phyloP scores from a whole-genome alignment of 2,888 invertebrate species.

The Spicauda simplicius region DNA sequence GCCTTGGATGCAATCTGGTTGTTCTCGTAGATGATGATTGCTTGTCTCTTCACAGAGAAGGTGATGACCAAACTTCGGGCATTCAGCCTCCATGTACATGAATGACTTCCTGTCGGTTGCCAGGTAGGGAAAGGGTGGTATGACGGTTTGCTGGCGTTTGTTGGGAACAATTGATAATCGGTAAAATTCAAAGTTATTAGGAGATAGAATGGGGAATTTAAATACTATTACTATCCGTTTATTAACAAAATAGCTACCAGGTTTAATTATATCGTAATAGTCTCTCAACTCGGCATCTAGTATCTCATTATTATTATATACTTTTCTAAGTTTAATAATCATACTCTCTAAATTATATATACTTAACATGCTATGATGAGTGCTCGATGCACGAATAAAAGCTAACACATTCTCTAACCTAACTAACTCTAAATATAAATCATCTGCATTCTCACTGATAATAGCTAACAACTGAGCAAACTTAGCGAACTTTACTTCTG shows the following conservation, averaged over 20 bases:
- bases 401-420: conserved; percentile 33
- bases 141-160: conserved; percentile 23
- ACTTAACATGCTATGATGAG: conserved; percentile 26
- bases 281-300: no score
- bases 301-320: conserved; percentile 15
- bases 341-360: conserved; percentile 12
- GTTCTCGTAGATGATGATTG: not conserved
- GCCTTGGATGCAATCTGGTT: conserved; percentile 6
- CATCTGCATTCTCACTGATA: conserved; percentile 19
- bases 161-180: conserved; percentile 23
- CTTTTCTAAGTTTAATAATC: conserved; percentile 2
- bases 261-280: no score
- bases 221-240: conserved; percentile 23
- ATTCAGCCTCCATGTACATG: no score
- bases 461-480: conserved; percentile 16
- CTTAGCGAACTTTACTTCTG: conserved; percentile 21
- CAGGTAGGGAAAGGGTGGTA: conserved; percentile 31
- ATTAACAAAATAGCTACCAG: conserved; percentile 16
- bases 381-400: conserved; percentile 26
- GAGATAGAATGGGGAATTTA: conserved; percentile 19
- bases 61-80: conserved; percentile 14
- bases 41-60: conserved; percentile 11
- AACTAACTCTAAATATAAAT: conserved; percentile 14
- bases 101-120: conserved; percentile 34
- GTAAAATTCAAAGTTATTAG: conserved; percentile 18